phyloP scores from a whole-genome alignment of 2,888 invertebrate species.

The Palloptera scutellata region DNA sequence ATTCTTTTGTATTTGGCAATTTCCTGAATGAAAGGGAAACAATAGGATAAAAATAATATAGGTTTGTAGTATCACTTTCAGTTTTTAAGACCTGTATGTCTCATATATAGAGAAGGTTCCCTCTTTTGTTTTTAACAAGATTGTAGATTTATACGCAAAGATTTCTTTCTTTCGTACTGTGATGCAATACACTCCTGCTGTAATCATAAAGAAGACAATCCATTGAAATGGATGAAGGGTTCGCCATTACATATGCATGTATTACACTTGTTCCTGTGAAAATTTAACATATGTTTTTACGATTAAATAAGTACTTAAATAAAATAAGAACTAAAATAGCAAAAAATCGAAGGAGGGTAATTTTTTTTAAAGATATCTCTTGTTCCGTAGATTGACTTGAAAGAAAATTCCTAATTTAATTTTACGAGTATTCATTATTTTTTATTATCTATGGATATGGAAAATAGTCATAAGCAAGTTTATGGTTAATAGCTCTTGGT shows the following conservation, averaged over 20 bases:
- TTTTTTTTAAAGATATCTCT: slow-evolving; percentile 25
- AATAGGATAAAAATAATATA: slow-evolving; percentile 45
- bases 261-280: slow-evolving; percentile 41
- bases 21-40: slow-evolving; percentile 58
- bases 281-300: slow-evolving; percentile 51
- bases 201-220: too few species aligned
- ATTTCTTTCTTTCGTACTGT: slow-evolving; percentile 4
- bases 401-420: too few species aligned
- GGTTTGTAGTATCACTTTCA: slow-evolving; percentile 59
- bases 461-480: too few species aligned
- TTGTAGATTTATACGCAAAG: neutral
- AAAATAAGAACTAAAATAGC: too few species aligned
- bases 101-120: slow-evolving; percentile 20
- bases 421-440: too few species aligned
- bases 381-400: neutral
- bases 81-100: slow-evolving; percentile 40
- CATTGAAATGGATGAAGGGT: neutral
- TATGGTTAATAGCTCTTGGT: too few species aligned
- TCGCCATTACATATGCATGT: neutral
- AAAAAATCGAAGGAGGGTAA: too few species aligned
- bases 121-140: slow-evolving; percentile 10
- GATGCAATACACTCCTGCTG: slow-evolving; percentile 12
- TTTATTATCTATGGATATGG: too few species aligned
- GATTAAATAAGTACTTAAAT: neutral
- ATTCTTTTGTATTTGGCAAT: slow-evolving; percentile 30